Evolutionary conservation across 2,113 vertebrate genomes (phyloP), one percentile per base, ranked within the genome.

Genomic region (Galbula dea): DNA sequence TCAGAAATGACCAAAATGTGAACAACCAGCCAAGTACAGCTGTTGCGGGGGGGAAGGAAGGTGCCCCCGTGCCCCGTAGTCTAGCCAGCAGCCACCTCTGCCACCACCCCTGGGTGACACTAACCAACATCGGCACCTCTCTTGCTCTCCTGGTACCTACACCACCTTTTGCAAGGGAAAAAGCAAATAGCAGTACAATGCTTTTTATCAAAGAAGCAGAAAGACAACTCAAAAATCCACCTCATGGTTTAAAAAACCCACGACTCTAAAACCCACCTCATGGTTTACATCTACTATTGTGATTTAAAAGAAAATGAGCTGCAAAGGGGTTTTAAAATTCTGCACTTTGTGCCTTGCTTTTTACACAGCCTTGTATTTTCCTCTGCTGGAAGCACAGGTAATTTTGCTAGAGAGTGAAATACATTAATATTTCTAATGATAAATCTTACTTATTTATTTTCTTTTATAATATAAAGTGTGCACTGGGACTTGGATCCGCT

Each of bases 1-100:
- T 86, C 82, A 65, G 89, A 89, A 93, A 84, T 84, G 87, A 90
- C 92, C 88, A 85, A 58, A 92, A 82, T 83, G 36, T 69, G 94
- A 88, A 73, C 83, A 63, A n/a, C 27, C 7, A 24, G 80, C 45
- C 85, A 63, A 72, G 77, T 55, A 43, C 46, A 58, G 67, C 87
- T n/a, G n/a, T 90, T 61, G 1, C 29, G 1, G 48, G 48, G n/a
- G n/a, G 45, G 34, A 46, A 51, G 32, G 66, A 63, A 52, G 54
- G 29, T 15, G 30, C 59, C 67, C 46, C 26, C 41, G 17, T 7
- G 0, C 29, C 45, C 36, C 34, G 77, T 0, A 12, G 67, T 81
- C 18, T 2, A 6, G 76, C 75, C 83, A 57, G 66, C 54, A 21
- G 80, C 83, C 92, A 77, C 93, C 51, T 52, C 81, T 65, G 89